phyloP scores from a whole-genome alignment of 2,113 vertebrate species.

The Tragelaphus buxtoni region DNA sequence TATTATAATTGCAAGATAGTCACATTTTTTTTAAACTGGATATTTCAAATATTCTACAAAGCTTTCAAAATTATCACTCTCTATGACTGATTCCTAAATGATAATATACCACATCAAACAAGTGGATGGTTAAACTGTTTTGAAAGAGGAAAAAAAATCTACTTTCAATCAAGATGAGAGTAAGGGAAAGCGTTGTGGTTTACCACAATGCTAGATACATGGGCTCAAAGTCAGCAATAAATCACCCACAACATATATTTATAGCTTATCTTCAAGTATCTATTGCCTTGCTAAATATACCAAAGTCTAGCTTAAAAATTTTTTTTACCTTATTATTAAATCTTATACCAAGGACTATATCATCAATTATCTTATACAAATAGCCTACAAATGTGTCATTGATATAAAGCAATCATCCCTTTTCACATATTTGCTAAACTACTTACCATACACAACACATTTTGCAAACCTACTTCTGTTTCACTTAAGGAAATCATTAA shows the following conservation, averaged over 20 bases:
- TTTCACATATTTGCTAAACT: not conserved
- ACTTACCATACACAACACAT: not conserved
- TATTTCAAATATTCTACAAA: conserved; percentile 28
- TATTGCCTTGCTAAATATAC: conserved; percentile 9
- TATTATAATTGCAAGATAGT: not conserved
- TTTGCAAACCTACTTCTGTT: not conserved
- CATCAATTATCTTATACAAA: conserved; percentile 4
- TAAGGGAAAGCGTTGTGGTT: conserved; percentile 17
- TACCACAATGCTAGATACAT: conserved; percentile 42
- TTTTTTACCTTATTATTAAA: not conserved
- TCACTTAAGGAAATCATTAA: conserved; percentile 2
- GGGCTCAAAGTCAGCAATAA: conserved; percentile 35
- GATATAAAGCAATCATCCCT: not conserved
- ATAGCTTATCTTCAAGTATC: conserved; percentile 13
- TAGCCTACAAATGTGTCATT: not conserved
- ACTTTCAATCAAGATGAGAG: conserved; percentile 33
- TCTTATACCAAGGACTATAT: not conserved
- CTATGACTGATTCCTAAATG: conserved; percentile 31
- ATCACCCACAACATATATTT: conserved; percentile 35
- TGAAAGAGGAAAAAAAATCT: not conserved
- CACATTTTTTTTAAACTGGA: not conserved
- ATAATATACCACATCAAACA: conserved; percentile 49
- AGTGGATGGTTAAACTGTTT: conserved; percentile 11
- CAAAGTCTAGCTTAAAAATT: not conserved
- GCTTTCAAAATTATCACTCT: conserved; percentile 32